Evolutionary conservation across 2,797 vertebrate genomes (phyloP), one percentile per base, ranked within the genome.

Genomic region (Peromyscus aztecus): DNA sequence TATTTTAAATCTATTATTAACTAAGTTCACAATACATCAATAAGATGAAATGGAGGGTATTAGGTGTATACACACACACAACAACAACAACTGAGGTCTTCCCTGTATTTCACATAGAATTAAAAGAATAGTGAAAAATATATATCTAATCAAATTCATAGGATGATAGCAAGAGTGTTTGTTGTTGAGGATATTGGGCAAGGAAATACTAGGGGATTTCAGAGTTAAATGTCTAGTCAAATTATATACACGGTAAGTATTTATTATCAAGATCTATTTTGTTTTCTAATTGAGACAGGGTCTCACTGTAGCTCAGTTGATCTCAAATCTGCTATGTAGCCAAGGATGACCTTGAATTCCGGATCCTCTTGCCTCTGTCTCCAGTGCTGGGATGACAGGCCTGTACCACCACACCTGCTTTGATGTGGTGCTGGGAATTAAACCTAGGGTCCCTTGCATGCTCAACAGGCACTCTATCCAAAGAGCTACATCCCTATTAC

Each of bases 11-110:
- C 49, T 43, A 71, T 76, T 0, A 77, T 0, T 8, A 90, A 85
- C 67, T 95, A 67, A 76, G 29, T 90, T 98, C 92, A 71, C 63
- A 92, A 85, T 83, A n/a, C 14, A 94, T 87, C 78, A 92, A 93
- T 59, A 97, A 92, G 75, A 96, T 76, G 46, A 80, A 57, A 78
- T 96, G 92, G 95, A 96, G 65, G 87, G 55, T 46, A 34, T 75
- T 63, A 85, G 46, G 43, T n/a, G n/a, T n/a, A n/a, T 43, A 16
- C 37, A 17, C 31, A 21, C 77, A 80, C 12, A 46, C 73, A 55
- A 55, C 55, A 55, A 52, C 78, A 27, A 13, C 43, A 71, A n/a
- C 29, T 71, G 31, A 80, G 12, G 37, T 10, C 65, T 87, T 80
- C 31, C 12, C 21, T 71, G 21, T 5, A 67, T 52, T 77, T 77